Evolutionary conservation across 2,113 vertebrate species (phyloP), one percentile per base, ranked within the genome.

Genomic region (Oplegnathus fasciatus): DNA sequence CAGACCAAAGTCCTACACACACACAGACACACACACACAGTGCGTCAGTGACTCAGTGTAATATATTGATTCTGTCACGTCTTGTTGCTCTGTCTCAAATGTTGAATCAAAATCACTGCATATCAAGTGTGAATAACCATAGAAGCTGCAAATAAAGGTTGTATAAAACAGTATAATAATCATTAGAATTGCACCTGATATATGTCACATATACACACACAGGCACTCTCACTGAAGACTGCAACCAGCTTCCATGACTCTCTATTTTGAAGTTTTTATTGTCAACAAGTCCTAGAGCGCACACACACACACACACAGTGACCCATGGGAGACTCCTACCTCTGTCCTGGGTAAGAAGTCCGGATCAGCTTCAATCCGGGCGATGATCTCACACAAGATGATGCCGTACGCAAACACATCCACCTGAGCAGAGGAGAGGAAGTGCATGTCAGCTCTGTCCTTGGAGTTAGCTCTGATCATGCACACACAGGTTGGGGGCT

Each of bases 331-430:
- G 40, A 32, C 18, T 18, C 78, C 40, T 91, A 99, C 98, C 97
- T 98, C 97, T 0, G 97, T 98, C 42, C 98, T 96, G 28, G 98
- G 98, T 50, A 99, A 92, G 88, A 97, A 97, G 89, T 99, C 98
- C 0, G 98, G 98, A 86, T 99, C 98, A 0, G 98, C 98, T 2
- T 98, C 97, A 22, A 99, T 95, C 22, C 98, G 96, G 22, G 97
- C 98, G 0, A 99, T 98, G 90, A 96, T 96, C 94, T 99, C 98
- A 3, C 98, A 99, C 73, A 99, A 93, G 92, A 99, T 97, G 90
- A 99, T 99, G 48, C 98, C 98, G 0, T 96, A 99, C 0, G 97
- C 96, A 28, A 99, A 99, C 81, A 99, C 96, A 32, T 96, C 95
- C 84, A 94, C 95, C 95, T 95, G 67, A 34, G 32, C 26, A 55